Evolutionary conservation across 2,113 vertebrate species (phyloP).

Genomic region (Balaenoptera acutorostrata): DNA sequence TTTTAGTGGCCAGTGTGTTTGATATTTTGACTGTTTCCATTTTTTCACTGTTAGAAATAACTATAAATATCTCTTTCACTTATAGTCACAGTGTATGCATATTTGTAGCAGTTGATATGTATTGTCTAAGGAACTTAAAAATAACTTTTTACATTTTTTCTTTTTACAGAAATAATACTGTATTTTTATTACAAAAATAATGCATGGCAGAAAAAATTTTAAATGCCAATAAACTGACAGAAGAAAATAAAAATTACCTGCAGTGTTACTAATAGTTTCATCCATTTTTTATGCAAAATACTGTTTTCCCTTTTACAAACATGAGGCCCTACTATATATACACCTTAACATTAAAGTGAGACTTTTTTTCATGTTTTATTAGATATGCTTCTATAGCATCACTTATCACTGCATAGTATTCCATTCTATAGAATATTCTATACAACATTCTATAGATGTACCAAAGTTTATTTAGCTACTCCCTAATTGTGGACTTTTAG

Average conservation of each 20-base stretch:
- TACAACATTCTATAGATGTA: neutral
- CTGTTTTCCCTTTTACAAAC: neutral
- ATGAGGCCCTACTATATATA: neutral
- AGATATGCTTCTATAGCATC: neutral
- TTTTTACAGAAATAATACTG: slow-evolving; percentile 12
- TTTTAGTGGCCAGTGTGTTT: neutral
- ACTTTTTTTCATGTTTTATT: neutral
- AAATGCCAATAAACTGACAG: neutral
- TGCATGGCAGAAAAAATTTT: neutral
- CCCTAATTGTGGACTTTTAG: neutral
- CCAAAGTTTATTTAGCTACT: neutral
- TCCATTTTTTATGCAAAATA: neutral
- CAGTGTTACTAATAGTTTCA: neutral
- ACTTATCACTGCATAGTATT: neutral
- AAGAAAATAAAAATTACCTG: neutral
- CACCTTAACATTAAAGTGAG: neutral
- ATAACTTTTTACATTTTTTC: neutral
- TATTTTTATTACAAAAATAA: slow-evolving; percentile 2
- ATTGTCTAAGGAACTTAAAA: neutral
- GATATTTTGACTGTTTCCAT: neutral
- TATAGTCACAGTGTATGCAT: neutral
- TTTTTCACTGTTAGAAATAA: neutral
- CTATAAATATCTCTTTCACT: neutral
- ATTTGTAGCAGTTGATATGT: neutral
- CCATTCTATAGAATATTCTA: neutral